Evolutionary conservation across 2,797 vertebrate species (phyloP), one percentile per base, ranked within the genome.

Genomic region (Eulemur mongoz): DNA sequence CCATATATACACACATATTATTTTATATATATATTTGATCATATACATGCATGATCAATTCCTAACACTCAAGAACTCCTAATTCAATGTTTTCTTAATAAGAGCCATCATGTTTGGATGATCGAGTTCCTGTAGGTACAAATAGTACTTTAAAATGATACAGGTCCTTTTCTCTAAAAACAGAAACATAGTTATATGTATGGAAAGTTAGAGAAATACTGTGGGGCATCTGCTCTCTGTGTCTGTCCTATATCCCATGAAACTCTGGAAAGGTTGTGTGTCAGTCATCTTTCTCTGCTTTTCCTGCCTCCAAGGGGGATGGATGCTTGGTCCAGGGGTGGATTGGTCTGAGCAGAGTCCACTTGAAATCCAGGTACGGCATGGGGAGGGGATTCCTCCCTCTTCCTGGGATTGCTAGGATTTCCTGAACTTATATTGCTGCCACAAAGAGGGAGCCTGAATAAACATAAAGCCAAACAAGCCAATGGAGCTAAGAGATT

Each of bases 81-180:
- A 79, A 88, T 82, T 89, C 83, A 94, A 78, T 82, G 35, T 15
- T 72, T 81, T 91, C 50, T 76, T 79, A 79, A 93, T 69, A 14
- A 93, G 95, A 93, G 30, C 61, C 67, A 52, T 88, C 12, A 63
- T 35, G 73, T 67, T 86, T 59, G 30, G 35, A 57, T 80, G 50
- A 86, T 79, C 25, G 94, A 50, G 32, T 94, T 95, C 92, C 61
- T 92, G 10, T 48, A 72, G 18, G 67, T 94, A 48, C 32, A 89
- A 84, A 59, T 18, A 96, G 67, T 67, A 63, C 8, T 84, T 94
- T 95, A 61, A 92, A 76, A 92, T 89, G 48, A 70, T 52, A 43
- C 9, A 76, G 23, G 11, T 75, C 32, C 2, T 84, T 93, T 88
- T 85, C 57, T 91, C n/a, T 84, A 84, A 52, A 54, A 89, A 85